Evolutionary conservation across 2,113 vertebrate species (phyloP), one percentile per base, ranked within the genome.

Genomic region (Cyphomyrus discorhynchus): DNA sequence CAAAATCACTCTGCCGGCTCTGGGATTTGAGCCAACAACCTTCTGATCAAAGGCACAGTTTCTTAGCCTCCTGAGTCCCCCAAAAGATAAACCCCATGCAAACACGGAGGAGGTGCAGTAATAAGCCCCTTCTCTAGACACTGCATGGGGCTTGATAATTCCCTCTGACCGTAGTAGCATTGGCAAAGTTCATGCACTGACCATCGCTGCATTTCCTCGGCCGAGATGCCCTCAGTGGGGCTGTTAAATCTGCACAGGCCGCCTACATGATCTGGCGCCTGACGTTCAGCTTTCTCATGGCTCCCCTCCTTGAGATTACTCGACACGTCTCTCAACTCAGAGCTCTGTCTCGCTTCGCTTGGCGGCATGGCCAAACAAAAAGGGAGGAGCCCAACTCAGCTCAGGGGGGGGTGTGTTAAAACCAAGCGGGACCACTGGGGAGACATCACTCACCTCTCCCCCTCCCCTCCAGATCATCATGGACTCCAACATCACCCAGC

Each of bases 401-500:
- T 31, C 45, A 24, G 27, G n/a, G 46, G 46, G 46, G 53, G 17
- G 27, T 39, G 66, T 3, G 17, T 52, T 39, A 77, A 17, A 3
- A 24, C 47, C 35, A 77, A 8, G 35, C 31, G 1, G 85, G 47
- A 35, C 47, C n/a, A 1, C 24, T 7, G n/a, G 19, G 85, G 46
- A 80, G 5, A 80, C 31, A 19, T 86, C 52, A 50, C 62, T 24
- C 31, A 56, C 66, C 27, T 27, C 83, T 88, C 42, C 42, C 1
- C 35, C 10, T 39, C 31, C 1, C 35, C 8, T 46, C 15, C 91
- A 99, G 98, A 98, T 99, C 94, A 97, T 98, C 89, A 98, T 99
- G 97, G 98, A 99, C 93, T 97, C 97, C 89, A 99, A 97, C 94
- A 98, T 99, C 94, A 98, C 97, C 0, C 96, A 99, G 95, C 98